Conservation (phyloP, 1,140 invertebrate genomes). For the Macrotrachela quadricornifera region DNA sequence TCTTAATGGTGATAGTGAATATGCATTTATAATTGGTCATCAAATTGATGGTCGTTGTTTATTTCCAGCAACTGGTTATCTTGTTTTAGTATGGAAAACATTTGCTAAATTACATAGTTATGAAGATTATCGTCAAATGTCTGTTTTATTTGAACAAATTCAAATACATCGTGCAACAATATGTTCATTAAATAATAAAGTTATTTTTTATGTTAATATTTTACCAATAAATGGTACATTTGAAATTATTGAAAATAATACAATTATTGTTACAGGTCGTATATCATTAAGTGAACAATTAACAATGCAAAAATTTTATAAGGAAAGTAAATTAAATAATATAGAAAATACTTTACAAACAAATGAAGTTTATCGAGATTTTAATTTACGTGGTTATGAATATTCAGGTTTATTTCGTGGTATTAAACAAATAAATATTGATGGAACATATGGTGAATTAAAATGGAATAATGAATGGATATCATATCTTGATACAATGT, state of each 20-base stretch:
- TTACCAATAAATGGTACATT: conserved; percentile 67
- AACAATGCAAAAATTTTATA: neutral
- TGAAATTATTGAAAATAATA: conserved; percentile 66
- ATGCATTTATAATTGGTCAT: conserved; percentile 64
- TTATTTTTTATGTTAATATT: conserved; percentile 32
- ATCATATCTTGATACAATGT: conserved; percentile 74
- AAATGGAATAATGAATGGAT: conserved; percentile 73
- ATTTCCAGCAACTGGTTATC: conserved; percentile 82
- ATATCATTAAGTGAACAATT: conserved; percentile 5
- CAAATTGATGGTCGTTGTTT: conserved; percentile 78
- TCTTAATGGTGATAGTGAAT: neutral
- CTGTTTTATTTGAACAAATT: conserved; percentile 65
- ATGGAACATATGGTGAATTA: conserved; percentile 17
- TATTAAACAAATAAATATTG: conserved; percentile 11
- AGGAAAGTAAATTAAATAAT: conserved; percentile 14
- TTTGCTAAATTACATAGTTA: conserved; percentile 52
- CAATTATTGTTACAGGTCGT: conserved; percentile 42
- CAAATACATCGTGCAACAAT: conserved; percentile 62
- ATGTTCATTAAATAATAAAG: conserved; percentile 32
- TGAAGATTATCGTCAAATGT: conserved; percentile 45
- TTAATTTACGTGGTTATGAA: conserved; percentile 74
- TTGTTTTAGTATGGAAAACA: conserved; percentile 73
- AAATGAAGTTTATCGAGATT: conserved; percentile 73
- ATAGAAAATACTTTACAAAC: conserved; percentile 36
- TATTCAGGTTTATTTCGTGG: conserved; percentile 65